These are phyloP conservation scores for Pogonomyrmex californicus DNA, from an alignment of 1,140 invertebrate genomes.

Conservation along the genomic window DNA sequence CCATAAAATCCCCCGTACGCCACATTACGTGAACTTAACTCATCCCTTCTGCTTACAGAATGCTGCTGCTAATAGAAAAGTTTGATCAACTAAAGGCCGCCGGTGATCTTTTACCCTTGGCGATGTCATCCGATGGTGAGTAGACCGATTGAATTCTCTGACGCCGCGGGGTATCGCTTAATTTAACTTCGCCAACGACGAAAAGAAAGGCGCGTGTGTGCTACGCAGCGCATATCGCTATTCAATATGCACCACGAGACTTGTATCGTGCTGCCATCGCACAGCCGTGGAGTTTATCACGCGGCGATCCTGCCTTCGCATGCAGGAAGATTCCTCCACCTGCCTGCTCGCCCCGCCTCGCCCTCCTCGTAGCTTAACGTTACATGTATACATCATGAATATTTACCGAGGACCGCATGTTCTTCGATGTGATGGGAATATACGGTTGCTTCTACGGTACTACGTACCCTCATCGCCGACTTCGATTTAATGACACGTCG, in stretches of 20 bases:
- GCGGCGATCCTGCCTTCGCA: slow-evolving; percentile 59
- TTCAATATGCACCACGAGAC: slow-evolving; percentile 59
- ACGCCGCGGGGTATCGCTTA: slow-evolving; percentile 38
- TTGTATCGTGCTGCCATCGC: slow-evolving; percentile 81
- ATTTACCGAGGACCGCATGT: slow-evolving; percentile 75
- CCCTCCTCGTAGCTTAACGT: slow-evolving; percentile 36
- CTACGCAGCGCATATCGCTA: slow-evolving; percentile 44
- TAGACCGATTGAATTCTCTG: slow-evolving; percentile 62
- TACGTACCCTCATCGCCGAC: slow-evolving; percentile 27
- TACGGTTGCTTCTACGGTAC: background rate
- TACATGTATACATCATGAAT: slow-evolving; percentile 76
- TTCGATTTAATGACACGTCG: slow-evolving; percentile 66
- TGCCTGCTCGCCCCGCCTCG: slow-evolving; percentile 21
- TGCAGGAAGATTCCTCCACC: slow-evolving; percentile 50
- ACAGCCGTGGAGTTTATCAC: slow-evolving; percentile 65
- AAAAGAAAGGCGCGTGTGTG: slow-evolving; percentile 35
- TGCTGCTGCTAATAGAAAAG: slow-evolving; percentile 91
- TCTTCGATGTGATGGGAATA: slow-evolving; percentile 73
- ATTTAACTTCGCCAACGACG: slow-evolving; percentile 51
- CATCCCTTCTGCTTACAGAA: slow-evolving; percentile 82
- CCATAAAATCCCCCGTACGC: background rate
- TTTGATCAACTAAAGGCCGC: slow-evolving; percentile 95
- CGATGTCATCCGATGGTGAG: slow-evolving; percentile 86
- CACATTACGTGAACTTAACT: background rate
- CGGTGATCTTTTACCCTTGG: slow-evolving; percentile 93